Evolutionary conservation across 1,140 invertebrate genomes (phyloP).

Genomic region (Drosophila sp.): DNA sequence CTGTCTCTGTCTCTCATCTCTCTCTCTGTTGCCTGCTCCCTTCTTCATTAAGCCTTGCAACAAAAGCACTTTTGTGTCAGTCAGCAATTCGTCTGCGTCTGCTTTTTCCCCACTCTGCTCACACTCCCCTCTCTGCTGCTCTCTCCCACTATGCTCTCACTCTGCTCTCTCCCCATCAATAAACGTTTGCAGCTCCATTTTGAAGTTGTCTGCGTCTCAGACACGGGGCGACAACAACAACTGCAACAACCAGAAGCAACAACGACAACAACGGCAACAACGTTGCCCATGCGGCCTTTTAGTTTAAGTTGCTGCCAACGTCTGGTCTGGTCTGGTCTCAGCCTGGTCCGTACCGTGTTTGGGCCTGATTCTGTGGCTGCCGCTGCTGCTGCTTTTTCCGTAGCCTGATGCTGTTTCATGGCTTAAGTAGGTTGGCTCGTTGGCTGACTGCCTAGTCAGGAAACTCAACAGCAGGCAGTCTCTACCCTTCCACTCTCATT

Average conservation of each 20-base stretch:
- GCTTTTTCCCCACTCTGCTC: not conserved
- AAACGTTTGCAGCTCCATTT: conserved; percentile 58
- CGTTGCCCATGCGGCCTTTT: conserved; percentile 69
- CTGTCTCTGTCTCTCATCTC: not conserved
- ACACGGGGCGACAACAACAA: conserved; percentile 65
- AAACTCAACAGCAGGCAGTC: conserved; percentile 7
- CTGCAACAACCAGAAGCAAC: too few species aligned
- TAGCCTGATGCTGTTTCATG: conserved; percentile 17
- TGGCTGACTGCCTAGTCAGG: conserved; percentile 36
- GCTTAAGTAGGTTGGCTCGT: conserved; percentile 58
- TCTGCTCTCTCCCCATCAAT: not conserved
- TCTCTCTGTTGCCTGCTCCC: not conserved
- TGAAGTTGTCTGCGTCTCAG: conserved; percentile 81
- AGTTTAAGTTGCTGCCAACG: conserved; percentile 75
- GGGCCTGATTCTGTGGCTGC: conserved; percentile 16
- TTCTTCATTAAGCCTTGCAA: conserved; percentile 62
- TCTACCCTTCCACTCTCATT: not conserved
- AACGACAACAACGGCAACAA: conserved; percentile 49
- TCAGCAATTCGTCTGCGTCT: conserved; percentile 71
- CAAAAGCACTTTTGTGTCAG: conserved; percentile 82
- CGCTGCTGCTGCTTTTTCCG: too few species aligned
- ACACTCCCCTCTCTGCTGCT: not conserved
- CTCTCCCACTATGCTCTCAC: not conserved
- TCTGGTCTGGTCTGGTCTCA: conserved; percentile 37
- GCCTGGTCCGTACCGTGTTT: conserved; percentile 30